phyloP scores from a whole-genome alignment of 92 coral and sea anemone species.

The Chrysogorgia sp. region DNA sequence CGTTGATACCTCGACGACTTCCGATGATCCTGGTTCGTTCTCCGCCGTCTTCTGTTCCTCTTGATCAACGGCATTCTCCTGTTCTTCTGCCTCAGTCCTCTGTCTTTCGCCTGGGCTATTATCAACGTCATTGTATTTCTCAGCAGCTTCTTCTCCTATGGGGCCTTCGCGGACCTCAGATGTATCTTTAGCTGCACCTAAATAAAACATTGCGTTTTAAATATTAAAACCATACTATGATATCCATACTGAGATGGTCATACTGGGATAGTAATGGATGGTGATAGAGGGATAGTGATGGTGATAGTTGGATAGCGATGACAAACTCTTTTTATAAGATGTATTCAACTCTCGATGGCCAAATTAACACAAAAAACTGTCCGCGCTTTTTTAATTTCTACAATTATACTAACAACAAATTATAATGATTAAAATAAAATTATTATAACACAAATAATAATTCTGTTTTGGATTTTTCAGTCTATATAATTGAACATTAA shows the following conservation, averaged over 20 bases:
- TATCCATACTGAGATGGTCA: background rate
- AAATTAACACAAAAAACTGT: too few species aligned
- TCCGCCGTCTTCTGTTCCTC: background rate
- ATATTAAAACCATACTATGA: background rate
- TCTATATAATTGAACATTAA: too few species aligned
- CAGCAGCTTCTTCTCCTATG: conserved; percentile 33
- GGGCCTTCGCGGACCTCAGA: conserved; percentile 39
- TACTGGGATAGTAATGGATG: background rate
- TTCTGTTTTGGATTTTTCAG: too few species aligned
- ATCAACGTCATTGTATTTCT: conserved; percentile 9
- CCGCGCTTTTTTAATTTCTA: too few species aligned
- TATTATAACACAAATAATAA: too few species aligned
- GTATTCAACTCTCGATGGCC: too few species aligned
- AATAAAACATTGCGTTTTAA: too few species aligned
- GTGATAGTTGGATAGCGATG: too few species aligned
- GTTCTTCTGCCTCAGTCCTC: background rate
- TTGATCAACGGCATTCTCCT: background rate
- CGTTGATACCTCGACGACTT: conserved; percentile 71
- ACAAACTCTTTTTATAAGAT: too few species aligned
- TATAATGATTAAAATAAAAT: too few species aligned
- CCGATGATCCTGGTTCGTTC: conserved; percentile 22
- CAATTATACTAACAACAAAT: too few species aligned
- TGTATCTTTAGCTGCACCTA: conserved; percentile 1
- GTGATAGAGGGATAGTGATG: too few species aligned
- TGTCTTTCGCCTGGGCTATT: background rate